These are phyloP conservation scores for Entosphenus tridentatus DNA, from an alignment of 2,113 vertebrate genomes.

Conservation along the genomic window DNA sequence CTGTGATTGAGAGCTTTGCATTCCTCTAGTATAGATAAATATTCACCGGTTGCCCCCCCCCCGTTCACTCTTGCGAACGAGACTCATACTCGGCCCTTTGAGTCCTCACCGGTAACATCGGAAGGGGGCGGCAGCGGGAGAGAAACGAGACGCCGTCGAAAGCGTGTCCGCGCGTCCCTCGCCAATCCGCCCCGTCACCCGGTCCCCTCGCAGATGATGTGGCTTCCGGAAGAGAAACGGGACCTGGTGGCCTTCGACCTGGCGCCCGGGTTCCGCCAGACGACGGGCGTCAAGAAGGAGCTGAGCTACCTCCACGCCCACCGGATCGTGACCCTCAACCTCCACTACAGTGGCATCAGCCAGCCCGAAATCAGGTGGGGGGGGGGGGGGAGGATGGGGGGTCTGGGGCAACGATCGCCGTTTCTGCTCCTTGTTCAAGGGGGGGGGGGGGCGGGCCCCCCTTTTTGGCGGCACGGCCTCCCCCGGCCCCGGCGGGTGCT, in stretches of 20 bases:
- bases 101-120: no score
- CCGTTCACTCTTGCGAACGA: no score
- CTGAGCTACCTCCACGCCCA: conserved; percentile 26
- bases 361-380: conserved; percentile 40
- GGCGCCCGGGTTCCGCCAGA: conserved; percentile 33
- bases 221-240: conserved; percentile 39
- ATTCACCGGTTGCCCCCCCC: no score
- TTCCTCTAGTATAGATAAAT: no score
- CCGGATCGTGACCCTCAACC: conserved; percentile 32
- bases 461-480: conserved; percentile 9
- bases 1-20: no score
- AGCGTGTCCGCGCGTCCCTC: no score
- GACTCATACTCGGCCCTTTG: no score
- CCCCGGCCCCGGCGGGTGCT: fast-evolving
- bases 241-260: conserved; percentile 19
- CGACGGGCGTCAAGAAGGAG: conserved; percentile 28
- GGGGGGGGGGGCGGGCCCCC: background rate
- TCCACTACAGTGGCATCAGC: conserved; percentile 39
- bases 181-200: no score
- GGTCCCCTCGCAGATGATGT: conserved; percentile 34
- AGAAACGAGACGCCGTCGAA: no score
- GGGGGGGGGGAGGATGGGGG: background rate
- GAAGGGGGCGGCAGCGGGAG: no score
- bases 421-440: background rate
- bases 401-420: background rate